These are phyloP conservation scores for Prietella phreatophila DNA, from an alignment of 2,113 vertebrate genomes.

Conservation along the genomic window DNA sequence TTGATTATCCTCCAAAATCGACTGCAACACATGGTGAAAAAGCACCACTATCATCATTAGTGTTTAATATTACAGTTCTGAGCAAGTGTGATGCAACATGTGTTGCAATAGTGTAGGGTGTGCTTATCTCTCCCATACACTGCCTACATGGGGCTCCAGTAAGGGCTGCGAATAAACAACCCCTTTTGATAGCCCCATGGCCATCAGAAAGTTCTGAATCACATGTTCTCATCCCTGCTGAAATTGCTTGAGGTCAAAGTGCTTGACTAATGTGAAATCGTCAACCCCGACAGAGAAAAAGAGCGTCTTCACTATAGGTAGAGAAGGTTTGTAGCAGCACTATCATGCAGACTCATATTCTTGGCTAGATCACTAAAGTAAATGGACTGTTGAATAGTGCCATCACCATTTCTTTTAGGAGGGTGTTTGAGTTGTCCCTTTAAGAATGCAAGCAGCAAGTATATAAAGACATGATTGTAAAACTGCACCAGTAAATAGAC, in stretches of 20 bases:
- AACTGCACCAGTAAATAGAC: constrained; percentile 20
- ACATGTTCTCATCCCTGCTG: constrained; percentile 17
- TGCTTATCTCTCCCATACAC: constrained; percentile 71
- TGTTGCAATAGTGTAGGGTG: constrained; percentile 60
- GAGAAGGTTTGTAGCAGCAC: constrained; percentile 49
- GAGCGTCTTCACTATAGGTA: constrained; percentile 34
- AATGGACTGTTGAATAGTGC: constrained; percentile 11
- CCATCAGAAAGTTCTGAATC: not conserved
- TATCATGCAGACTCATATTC: constrained; percentile 46
- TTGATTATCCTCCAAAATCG: not conserved
- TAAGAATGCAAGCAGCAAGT: constrained; percentile 1
- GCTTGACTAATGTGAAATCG: constrained; percentile 3
- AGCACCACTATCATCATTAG: constrained; percentile 53
- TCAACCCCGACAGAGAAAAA: constrained; percentile 16
- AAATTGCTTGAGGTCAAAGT: constrained; percentile 41
- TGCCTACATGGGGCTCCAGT: constrained; percentile 59
- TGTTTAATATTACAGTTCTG: constrained; percentile 40
- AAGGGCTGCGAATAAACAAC: constrained; percentile 39
- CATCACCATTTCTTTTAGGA: not conserved
- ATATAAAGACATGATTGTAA: not conserved
- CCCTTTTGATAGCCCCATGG: constrained; percentile 19
- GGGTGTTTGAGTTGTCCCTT: not conserved
- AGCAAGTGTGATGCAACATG: constrained; percentile 50
- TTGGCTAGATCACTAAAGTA: constrained; percentile 26
- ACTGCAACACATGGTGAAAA: constrained; percentile 40